Evolutionary conservation across 2,888 invertebrate species (phyloP).

Genomic region (Drosophila niveifrons): DNA sequence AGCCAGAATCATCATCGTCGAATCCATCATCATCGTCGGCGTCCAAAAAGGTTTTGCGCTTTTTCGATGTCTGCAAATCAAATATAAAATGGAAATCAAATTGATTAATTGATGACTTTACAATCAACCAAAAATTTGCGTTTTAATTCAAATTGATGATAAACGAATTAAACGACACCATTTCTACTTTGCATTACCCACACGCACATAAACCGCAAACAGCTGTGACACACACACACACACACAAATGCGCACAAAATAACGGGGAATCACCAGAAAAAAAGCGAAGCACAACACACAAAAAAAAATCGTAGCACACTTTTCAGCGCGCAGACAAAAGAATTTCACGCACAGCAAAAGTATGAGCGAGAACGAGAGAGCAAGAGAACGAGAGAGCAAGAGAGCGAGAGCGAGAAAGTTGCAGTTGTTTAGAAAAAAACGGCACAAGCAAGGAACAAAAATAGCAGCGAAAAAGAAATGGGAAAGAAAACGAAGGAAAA

Average conservation of each 20-base stretch:
- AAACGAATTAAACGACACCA: neutral
- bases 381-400: too few relatives aligned
- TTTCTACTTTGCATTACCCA: slow-evolving; percentile 1
- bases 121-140: neutral
- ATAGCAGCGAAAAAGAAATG: slow-evolving; percentile 38
- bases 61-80: slow-evolving; percentile 81
- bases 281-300: slow-evolving; percentile 23
- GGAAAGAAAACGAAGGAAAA: slow-evolving; percentile 16
- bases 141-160: slow-evolving; percentile 7
- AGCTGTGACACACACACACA: slow-evolving; percentile 15
- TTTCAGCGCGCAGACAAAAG: slow-evolving; percentile 34
- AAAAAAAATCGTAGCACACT: slow-evolving; percentile 69
- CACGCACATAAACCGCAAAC: neutral
- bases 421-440: slow-evolving; percentile 74
- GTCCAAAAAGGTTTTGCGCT: slow-evolving; percentile 59
- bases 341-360: neutral
- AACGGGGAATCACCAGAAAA: slow-evolving; percentile 37
- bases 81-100: slow-evolving; percentile 6
- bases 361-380: neutral
- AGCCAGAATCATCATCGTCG: slow-evolving; percentile 87
- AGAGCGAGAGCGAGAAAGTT: slow-evolving; percentile 14
- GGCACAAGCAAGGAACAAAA: slow-evolving; percentile 72
- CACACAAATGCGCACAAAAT: slow-evolving; percentile 3
- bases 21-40: slow-evolving; percentile 86
- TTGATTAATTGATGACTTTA: neutral